Percentiles rank a stretch among this genome's conserved stretches.
Evolutionary conservation across 2,113 vertebrate genomes (phyloP).

Genomic region (Eudyptes chrysolophus): DNA sequence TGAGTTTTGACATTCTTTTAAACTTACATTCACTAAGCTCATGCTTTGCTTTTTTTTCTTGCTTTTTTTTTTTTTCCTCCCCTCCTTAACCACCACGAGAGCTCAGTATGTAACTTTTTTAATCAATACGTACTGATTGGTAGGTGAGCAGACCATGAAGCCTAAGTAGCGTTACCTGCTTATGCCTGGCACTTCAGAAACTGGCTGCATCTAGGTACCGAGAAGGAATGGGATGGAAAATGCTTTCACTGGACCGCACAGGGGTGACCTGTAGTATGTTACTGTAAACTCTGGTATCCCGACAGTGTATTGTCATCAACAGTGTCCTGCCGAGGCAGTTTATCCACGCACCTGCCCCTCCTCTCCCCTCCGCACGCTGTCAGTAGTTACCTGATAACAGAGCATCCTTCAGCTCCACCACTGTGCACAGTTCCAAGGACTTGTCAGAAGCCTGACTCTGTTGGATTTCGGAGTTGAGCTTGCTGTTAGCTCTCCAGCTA

Average conservation of each 20-base stretch:
- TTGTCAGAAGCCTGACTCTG: neutral
- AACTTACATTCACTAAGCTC: neutral
- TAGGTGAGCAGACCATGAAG: neutral
- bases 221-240: neutral
- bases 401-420: neutral
- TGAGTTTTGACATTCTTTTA: neutral
- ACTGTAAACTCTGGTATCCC: neutral
- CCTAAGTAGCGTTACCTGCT: neutral
- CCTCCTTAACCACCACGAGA: neutral
- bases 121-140: neutral
- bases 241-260: neutral
- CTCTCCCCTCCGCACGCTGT: accelerated
- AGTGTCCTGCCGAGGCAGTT: neutral
- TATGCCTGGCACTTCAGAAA: neutral
- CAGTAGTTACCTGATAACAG: neutral
- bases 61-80: too few species aligned
- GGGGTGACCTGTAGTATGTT: neutral
- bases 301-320: accelerated
- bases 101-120: neutral
- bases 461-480: neutral
- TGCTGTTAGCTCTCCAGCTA: neutral
- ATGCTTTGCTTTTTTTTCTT: neutral
- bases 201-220: neutral
- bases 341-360: neutral
- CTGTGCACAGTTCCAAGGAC: neutral